Evolutionary conservation across 2,113 vertebrate genomes (phyloP).

Genomic region (Sapayoa aenigma): DNA sequence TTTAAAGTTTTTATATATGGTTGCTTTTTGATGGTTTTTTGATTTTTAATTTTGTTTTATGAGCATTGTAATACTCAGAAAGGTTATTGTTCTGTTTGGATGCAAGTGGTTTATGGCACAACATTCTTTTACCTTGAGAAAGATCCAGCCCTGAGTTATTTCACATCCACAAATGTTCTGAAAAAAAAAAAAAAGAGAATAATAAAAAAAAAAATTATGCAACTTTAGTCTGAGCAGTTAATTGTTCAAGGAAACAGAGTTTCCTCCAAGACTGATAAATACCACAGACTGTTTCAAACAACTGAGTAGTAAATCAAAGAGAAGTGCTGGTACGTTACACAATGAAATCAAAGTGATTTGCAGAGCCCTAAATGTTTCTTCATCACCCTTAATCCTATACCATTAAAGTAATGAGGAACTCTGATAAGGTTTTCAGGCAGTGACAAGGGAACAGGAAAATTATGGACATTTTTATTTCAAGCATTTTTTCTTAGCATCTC

Average conservation of each 20-base stretch:
- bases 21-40: background rate
- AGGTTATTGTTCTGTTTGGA: background rate
- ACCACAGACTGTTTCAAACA: constrained; percentile 16
- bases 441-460: background rate
- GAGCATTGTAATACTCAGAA: background rate
- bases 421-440: constrained; percentile 42
- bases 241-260: constrained; percentile 32
- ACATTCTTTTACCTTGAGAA: background rate
- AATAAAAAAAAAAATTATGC: background rate
- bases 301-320: constrained; percentile 13
- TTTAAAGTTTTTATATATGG: background rate
- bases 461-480: constrained; percentile 33
- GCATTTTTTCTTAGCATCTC: background rate
- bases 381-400: constrained; percentile 30
- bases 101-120: background rate
- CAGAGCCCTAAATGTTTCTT: constrained; percentile 48
- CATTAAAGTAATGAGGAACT: constrained; percentile 9
- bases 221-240: background rate
- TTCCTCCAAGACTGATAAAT: constrained; percentile 47
- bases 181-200: background rate
- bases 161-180: background rate
- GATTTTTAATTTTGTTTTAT: background rate
- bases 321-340: constrained; percentile 21
- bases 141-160: too few species aligned
- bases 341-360: constrained; percentile 53